Evolutionary conservation across 1,140 invertebrate genomes (phyloP).

Genomic region (Drosophila guanche): DNA sequence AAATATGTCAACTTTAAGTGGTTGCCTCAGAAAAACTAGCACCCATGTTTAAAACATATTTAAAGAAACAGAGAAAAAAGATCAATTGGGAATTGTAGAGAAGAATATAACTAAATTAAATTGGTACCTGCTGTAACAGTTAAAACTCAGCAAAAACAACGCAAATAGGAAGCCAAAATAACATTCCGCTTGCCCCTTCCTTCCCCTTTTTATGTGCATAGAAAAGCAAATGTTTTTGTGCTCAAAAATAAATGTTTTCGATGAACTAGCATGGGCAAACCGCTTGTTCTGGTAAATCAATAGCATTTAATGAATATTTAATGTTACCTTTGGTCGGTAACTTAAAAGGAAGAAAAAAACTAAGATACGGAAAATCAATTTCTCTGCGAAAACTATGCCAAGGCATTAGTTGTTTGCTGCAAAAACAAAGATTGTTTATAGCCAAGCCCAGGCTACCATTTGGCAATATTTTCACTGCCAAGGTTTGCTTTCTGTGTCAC

Average conservation of each 20-base stretch:
- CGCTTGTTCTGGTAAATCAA: slow-evolving; percentile 21
- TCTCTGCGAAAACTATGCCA: slow-evolving; percentile 41
- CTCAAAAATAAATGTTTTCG: too few relatives aligned
- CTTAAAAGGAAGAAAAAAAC: slow-evolving; percentile 5
- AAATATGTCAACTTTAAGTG: not conserved
- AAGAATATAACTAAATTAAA: too few relatives aligned
- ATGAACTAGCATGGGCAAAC: not conserved
- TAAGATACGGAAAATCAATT: slow-evolving; percentile 30
- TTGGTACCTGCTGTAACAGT: too few relatives aligned
- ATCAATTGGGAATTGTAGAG: too few relatives aligned
- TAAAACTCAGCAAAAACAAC: too few relatives aligned
- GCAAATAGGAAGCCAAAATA: too few relatives aligned
- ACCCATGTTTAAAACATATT: too few relatives aligned
- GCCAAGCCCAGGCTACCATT: slow-evolving; percentile 34
- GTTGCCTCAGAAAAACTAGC: too few relatives aligned
- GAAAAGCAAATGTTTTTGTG: too few relatives aligned
- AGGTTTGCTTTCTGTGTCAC: slow-evolving; percentile 55
- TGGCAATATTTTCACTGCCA: slow-evolving; percentile 56
- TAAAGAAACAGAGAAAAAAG: too few relatives aligned
- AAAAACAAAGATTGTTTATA: slow-evolving; percentile 15
- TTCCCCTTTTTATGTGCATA: too few relatives aligned
- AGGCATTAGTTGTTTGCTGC: slow-evolving; percentile 30
- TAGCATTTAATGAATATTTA: slow-evolving; percentile 18
- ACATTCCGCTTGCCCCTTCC: too few relatives aligned
- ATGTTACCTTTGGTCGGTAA: slow-evolving; percentile 6